Conservation (phyloP, 2,888 invertebrate genomes). For the Theristus sp. region DNA sequence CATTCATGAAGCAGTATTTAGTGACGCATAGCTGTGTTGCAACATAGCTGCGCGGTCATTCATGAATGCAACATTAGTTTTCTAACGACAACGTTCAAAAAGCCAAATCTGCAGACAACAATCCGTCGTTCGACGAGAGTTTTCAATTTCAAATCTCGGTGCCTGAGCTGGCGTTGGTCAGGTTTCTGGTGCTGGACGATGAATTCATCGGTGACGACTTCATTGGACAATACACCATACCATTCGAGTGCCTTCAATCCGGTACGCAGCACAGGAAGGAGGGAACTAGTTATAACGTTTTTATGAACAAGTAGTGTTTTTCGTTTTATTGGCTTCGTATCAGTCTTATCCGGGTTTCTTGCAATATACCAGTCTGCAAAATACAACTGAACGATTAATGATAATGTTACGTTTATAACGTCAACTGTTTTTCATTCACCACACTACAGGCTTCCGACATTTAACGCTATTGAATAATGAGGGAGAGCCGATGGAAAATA, state of each 20-base stretch:
- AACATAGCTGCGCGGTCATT: too few relatives aligned
- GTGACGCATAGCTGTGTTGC: too few relatives aligned
- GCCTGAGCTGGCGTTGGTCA: constrained; percentile 41
- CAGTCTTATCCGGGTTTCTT: too few relatives aligned
- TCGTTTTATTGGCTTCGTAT: too few relatives aligned
- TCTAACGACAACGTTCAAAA: neutral
- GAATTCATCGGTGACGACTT: constrained; percentile 42
- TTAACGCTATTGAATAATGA: constrained; percentile 37
- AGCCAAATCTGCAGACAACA: constrained; percentile 30
- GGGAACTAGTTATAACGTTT: neutral
- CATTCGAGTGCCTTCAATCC: constrained; percentile 41
- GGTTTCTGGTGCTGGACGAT: constrained; percentile 42
- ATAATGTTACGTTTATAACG: too few relatives aligned
- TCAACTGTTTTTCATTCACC: neutral
- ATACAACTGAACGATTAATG: too few relatives aligned
- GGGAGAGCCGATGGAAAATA: constrained; percentile 38
- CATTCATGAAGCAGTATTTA: too few relatives aligned
- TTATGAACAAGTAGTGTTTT: neutral
- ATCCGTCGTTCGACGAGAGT: constrained; percentile 43
- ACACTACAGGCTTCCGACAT: constrained; percentile 29
- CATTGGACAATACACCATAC: constrained; percentile 44
- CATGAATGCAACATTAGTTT: too few relatives aligned
- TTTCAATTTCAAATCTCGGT: constrained; percentile 43
- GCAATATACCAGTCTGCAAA: too few relatives aligned
- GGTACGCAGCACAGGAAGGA: neutral